Base-by-base conservation (phyloP, 2,888 invertebrate genomes). In the Electrophaes corylata region DNA sequence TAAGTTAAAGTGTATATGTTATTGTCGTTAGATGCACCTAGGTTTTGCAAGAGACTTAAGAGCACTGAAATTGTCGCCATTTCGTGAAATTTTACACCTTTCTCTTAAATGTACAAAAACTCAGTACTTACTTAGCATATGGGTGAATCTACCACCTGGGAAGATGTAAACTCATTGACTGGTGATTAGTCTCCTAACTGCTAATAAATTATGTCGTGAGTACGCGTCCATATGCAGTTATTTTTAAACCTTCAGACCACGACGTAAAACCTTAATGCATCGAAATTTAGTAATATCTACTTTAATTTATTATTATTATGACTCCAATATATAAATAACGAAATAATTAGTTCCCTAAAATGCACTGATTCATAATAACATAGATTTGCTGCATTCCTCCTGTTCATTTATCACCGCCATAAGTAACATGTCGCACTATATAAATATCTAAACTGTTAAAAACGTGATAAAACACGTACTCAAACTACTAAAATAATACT, bases 391-490 rank as follows among this genome's bases (percentile, higher is more conserved):
- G n/a, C n/a, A n/a, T n/a, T n/a, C n/a, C n/a, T n/a, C n/a, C n/a
- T n/a, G n/a, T n/a, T 23, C 23, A 23, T 23, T 23, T 23, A 3
- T 23, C 26, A 29, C 26, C 26, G 8, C 14, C 14, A 14, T 8
- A 43, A 43, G 23, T 43, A 43, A 43, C 43, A 43, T 43, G 43
- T 14, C 43, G 43, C 44, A 44, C 44, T 44, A 29, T 37, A 35
- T 37, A 16, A 16, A 8, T 4, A 16, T 10, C 6, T 5, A 26
- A 26, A 6, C 6, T 6, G 10, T 2, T 10, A 29, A 29, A 29
- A 8, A n/a, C n/a, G n/a, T 29, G 26, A 29, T 29, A 29, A 6
- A 23, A 23, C 4, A 23, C 23, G 1, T 23, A 23, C 23, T 4
- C 6, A n/a, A n/a, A n/a, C n/a, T n/a, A n/a, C n/a, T n/a, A n/a